Conservation (phyloP, 2,113 vertebrate species). For the Sitta europaea region DNA sequence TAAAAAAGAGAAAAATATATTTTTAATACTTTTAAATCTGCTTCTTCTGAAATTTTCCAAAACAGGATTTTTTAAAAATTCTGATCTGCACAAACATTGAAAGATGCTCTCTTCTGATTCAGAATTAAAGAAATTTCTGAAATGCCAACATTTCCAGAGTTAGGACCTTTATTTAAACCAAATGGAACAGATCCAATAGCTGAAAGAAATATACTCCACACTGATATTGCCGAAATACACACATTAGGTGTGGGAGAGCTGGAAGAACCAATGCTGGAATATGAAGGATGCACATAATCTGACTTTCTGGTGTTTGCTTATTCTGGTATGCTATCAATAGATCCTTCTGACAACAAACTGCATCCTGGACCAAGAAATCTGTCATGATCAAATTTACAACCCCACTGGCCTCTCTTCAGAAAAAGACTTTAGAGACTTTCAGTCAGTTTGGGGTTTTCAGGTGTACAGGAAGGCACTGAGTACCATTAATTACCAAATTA, state of each 20-base stretch:
- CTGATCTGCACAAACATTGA: background rate
- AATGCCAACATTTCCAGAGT: background rate
- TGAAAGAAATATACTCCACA: background rate
- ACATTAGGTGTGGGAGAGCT: background rate
- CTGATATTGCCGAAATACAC: background rate
- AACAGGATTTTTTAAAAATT: background rate
- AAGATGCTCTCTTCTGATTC: background rate
- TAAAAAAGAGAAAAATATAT: background rate
- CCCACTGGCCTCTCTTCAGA: background rate
- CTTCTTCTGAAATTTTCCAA: background rate
- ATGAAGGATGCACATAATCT: background rate
- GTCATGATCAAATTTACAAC: background rate
- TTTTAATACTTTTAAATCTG: background rate
- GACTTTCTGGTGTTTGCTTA: background rate
- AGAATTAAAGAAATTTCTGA: background rate
- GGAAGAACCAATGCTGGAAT: background rate
- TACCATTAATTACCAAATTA: background rate
- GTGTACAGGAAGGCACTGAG: background rate
- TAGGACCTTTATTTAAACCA: background rate
- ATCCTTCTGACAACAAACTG: background rate
- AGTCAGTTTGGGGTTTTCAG: background rate
- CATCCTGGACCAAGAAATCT: background rate
- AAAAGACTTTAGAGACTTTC: background rate
- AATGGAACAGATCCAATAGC: background rate
- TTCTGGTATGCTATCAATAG: background rate